A percentile compares a stretch with the other conserved stretches of the same genome.
Conservation (phyloP, 1,140 invertebrate genomes). For the Pseudomyrmex dendroicus region DNA sequence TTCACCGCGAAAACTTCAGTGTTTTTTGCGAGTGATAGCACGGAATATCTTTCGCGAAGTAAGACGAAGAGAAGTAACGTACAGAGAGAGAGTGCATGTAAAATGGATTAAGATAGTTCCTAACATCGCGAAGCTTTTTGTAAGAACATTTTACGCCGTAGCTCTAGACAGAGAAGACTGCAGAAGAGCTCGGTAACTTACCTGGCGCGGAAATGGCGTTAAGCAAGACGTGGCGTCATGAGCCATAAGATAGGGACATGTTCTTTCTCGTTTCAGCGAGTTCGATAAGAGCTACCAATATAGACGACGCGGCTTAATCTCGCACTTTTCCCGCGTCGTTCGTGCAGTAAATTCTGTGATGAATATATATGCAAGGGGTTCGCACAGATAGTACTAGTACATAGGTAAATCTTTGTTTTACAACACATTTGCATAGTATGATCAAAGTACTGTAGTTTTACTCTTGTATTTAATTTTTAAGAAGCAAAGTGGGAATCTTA, state of each 20-base stretch:
- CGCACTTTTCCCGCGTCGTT: not conserved
- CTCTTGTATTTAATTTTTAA: slow-evolving; percentile 4
- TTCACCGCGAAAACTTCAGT: not conserved
- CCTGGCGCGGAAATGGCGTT: slow-evolving; percentile 28
- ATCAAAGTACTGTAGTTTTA: not conserved
- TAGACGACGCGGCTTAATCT: slow-evolving; percentile 9
- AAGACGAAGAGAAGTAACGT: slow-evolving; percentile 11
- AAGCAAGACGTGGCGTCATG: slow-evolving; percentile 23
- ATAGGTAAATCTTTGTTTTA: not conserved
- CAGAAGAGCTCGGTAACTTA: slow-evolving; percentile 33
- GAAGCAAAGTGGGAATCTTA: too few relatives aligned
- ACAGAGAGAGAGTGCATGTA: not conserved
- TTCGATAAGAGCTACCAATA: slow-evolving; percentile 48
- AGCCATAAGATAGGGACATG: slow-evolving; percentile 18
- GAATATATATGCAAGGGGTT: not conserved
- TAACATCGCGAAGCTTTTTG: slow-evolving; percentile 47
- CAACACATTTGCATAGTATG: slow-evolving; percentile 6
- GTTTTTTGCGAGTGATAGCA: not conserved
- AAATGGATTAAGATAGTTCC: slow-evolving; percentile 25
- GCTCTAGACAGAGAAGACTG: slow-evolving; percentile 18
- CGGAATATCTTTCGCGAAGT: not conserved
- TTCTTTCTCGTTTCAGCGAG: slow-evolving; percentile 28
- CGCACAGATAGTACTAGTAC: slow-evolving; percentile 5
- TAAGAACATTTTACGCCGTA: slow-evolving; percentile 33
- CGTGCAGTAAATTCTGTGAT: not conserved